These are phyloP conservation scores for Pseudomyrmex cubaensis DNA, from an alignment of 1,140 invertebrate genomes.

Conservation along the genomic window DNA sequence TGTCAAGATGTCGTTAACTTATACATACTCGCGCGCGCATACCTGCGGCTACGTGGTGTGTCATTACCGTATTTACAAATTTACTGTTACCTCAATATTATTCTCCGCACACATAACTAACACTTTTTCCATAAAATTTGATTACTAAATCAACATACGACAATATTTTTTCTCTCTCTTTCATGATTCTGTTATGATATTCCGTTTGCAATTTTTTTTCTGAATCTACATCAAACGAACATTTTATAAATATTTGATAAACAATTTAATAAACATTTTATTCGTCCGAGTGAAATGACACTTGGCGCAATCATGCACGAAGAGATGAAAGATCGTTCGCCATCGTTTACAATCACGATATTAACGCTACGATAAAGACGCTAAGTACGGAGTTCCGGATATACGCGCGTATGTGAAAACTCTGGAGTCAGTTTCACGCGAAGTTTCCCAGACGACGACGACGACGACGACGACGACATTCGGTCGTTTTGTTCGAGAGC, in stretches of 20 bases:
- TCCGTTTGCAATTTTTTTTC: too few relatives aligned
- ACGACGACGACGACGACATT: not conserved
- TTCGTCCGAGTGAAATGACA: slow-evolving; percentile 5
- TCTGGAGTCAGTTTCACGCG: slow-evolving; percentile 32
- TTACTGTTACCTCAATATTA: not conserved
- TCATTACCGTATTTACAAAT: too few relatives aligned
- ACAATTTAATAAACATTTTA: not conserved
- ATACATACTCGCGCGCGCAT: not conserved
- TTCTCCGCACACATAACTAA: not conserved
- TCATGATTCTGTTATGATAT: too few relatives aligned
- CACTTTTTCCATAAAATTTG: too few relatives aligned
- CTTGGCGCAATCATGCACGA: not conserved
- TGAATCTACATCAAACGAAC: too few relatives aligned
- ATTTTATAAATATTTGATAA: too few relatives aligned
- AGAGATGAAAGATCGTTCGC: slow-evolving; percentile 25
- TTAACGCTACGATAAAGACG: slow-evolving; percentile 12
- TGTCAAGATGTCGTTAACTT: not conserved
- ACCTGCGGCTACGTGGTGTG: too few relatives aligned
- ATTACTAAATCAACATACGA: too few relatives aligned
- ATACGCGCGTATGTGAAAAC: slow-evolving; percentile 55
- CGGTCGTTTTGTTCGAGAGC: slow-evolving; percentile 38
- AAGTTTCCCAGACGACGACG: slow-evolving; percentile 32
- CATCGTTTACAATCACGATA: too few relatives aligned
- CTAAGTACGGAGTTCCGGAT: not conserved
- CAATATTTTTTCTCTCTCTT: too few relatives aligned